Conservation (phyloP, 2,888 invertebrate genomes). For the Ectemnius lituratus region DNA sequence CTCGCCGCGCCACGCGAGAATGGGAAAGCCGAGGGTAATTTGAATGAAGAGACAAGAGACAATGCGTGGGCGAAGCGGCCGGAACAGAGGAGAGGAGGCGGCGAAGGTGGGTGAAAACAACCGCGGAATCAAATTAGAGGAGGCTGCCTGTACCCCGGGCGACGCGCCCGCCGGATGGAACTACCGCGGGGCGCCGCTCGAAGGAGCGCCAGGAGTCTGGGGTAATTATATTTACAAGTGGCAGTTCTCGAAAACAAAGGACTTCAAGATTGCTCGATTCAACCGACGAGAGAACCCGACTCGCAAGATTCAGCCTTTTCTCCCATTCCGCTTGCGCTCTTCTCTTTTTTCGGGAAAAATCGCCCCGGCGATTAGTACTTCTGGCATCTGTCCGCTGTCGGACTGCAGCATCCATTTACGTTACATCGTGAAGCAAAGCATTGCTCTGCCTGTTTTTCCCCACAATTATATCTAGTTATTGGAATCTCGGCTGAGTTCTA, state of each 20-base stretch:
- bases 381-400: constrained; percentile 24
- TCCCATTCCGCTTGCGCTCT: constrained; percentile 1
- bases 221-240: constrained; percentile 78
- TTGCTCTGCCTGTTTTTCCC: too few species aligned
- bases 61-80: constrained; percentile 70
- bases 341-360: constrained; percentile 31
- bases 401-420: constrained; percentile 19
- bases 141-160: constrained; percentile 47
- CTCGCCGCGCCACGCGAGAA: constrained; percentile 56
- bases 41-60: constrained; percentile 77
- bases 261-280: constrained; percentile 76
- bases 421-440: neutral
- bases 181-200: constrained; percentile 24
- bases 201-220: constrained; percentile 44
- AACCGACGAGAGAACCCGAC: constrained; percentile 63
- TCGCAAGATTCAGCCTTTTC: constrained; percentile 46
- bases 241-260: constrained; percentile 75
- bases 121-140: constrained; percentile 76
- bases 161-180: constrained; percentile 17
- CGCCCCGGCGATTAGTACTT: constrained; percentile 36
- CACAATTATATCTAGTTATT: too few species aligned
- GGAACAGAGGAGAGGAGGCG: constrained; percentile 49
- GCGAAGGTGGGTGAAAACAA: constrained; percentile 73
- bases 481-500: too few species aligned
- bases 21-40: constrained; percentile 74